Conservation (phyloP, 2,888 invertebrate genomes). For the Drosophila nr. perissopoda region DNA sequence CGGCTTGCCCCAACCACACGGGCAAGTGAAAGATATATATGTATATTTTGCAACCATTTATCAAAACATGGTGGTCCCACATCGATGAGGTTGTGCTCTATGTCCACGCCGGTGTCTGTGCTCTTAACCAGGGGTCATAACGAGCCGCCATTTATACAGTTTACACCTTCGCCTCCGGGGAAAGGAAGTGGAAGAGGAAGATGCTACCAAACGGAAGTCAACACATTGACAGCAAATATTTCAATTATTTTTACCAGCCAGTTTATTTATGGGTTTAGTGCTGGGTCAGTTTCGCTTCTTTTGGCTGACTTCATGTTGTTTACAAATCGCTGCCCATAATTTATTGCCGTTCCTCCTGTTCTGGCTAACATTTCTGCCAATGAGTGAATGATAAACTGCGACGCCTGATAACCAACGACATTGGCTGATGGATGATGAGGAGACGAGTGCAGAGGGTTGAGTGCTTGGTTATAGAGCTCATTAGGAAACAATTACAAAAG, state of each 20-base stretch:
- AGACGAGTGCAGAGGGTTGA: background rate
- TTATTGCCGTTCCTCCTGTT: conserved; percentile 64
- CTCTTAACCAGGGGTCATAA: conserved; percentile 57
- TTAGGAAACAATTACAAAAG: conserved; percentile 73
- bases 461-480: conserved; percentile 52
- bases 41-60: conserved; percentile 61
- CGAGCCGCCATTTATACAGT: conserved; percentile 76
- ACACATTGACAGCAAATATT: conserved; percentile 81
- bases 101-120: conserved; percentile 44
- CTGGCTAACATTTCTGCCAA: conserved; percentile 62
- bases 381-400: conserved; percentile 75
- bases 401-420: conserved; percentile 58
- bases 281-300: conserved; percentile 20
- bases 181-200: conserved; percentile 1
- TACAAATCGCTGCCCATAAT: conserved; percentile 76
- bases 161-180: conserved; percentile 76
- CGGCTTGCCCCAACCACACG: background rate
- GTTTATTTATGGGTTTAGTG: conserved; percentile 66
- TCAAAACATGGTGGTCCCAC: conserved; percentile 47
- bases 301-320: conserved; percentile 64
- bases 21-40: conserved; percentile 28
- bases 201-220: conserved; percentile 61
- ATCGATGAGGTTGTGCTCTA: conserved; percentile 27
- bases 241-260: conserved; percentile 66
- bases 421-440: conserved; percentile 33